phyloP scores from a whole-genome alignment of 2,113 vertebrate genomes.

The Erpornis zantholeuca region DNA sequence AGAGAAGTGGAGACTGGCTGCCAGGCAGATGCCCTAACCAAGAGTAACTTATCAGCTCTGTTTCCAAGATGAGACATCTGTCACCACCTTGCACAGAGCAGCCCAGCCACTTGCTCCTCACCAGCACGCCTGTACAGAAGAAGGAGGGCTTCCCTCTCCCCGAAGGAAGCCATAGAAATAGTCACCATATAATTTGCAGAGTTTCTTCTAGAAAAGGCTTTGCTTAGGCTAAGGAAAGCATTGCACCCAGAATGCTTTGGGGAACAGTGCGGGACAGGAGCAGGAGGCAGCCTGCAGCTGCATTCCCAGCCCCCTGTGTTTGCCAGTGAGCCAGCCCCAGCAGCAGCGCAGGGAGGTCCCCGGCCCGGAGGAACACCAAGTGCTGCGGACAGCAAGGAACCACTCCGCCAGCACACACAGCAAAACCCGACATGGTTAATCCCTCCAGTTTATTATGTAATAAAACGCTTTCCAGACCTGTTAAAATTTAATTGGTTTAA shows the following conservation, averaged over 20 bases:
- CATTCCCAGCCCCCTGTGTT: background rate
- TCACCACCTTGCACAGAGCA: background rate
- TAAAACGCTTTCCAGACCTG: slow-evolving; percentile 57
- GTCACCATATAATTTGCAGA: accelerated
- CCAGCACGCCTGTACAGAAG: background rate
- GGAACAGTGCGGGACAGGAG: background rate
- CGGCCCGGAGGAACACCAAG: background rate
- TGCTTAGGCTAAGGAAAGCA: background rate
- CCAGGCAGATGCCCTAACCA: slow-evolving; percentile 33
- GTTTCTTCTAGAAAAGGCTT: slow-evolving; percentile 3
- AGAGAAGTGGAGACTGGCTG: slow-evolving; percentile 38
- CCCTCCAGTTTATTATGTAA: slow-evolving; percentile 51
- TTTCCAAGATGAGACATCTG: slow-evolving; percentile 21
- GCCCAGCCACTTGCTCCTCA: background rate
- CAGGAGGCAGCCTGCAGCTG: background rate
- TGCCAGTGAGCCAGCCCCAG: background rate
- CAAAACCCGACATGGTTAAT: background rate
- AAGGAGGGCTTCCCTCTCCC: background rate
- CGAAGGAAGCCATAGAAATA: background rate
- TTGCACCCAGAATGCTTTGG: background rate
- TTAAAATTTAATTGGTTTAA: slow-evolving; percentile 62
- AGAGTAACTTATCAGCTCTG: slow-evolving; percentile 36
- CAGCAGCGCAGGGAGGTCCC: background rate
- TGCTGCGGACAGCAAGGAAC: background rate
- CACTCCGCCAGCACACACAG: accelerated